Conservation (phyloP, 2,797 vertebrate genomes). For the Dicrostonyx torquatus region DNA sequence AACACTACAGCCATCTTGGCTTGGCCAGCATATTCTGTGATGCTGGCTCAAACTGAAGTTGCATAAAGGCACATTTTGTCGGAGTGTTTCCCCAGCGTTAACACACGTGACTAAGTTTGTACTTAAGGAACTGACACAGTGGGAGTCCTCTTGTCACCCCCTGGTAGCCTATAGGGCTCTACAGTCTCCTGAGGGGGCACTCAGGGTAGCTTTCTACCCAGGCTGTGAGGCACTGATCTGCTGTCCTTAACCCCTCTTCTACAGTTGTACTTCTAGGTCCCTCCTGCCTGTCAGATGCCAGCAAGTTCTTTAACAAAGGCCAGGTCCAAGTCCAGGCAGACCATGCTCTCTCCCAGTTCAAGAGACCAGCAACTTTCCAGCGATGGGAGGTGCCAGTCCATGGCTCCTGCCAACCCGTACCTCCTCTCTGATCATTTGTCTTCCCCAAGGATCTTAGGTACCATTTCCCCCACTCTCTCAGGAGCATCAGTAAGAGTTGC, state of each 20-base stretch:
- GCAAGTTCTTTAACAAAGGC: no score
- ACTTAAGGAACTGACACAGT: neutral
- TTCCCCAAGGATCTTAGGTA: neutral
- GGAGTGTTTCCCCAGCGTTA: neutral
- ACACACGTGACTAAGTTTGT: rapidly evolving
- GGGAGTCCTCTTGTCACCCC: neutral
- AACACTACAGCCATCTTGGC: neutral
- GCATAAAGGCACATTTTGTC: neutral
- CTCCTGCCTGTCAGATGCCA: neutral
- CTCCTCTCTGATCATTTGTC: neutral
- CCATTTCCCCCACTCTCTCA: neutral
- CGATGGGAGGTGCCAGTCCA: neutral
- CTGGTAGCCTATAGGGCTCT: neutral
- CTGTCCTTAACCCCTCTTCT: neutral
- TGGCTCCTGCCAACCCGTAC: neutral
- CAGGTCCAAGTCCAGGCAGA: no score
- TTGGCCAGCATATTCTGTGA: neutral
- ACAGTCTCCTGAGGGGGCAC: neutral
- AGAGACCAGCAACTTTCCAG: neutral
- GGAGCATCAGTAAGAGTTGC: neutral
- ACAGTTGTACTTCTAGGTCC: neutral
- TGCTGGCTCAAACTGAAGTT: neutral
- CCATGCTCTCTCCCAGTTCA: neutral
- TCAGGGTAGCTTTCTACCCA: neutral
- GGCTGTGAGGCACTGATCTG: neutral